Conservation (phyloP, 2,888 invertebrate species). For the Ormia ochracea region DNA sequence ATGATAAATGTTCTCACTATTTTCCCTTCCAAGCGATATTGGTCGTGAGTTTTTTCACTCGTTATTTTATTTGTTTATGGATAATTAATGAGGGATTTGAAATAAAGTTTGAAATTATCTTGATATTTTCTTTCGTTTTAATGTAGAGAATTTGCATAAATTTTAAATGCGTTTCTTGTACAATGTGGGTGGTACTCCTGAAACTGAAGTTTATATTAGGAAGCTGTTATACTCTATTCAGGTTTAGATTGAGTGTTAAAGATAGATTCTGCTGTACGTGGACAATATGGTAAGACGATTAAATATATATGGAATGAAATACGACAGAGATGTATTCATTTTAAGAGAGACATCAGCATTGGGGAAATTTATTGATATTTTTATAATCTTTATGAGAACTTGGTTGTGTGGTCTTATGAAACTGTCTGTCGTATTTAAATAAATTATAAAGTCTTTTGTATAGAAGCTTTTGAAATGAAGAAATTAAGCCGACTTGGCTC, state of each 20-base stretch:
- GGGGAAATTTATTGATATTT: slow-evolving; percentile 42
- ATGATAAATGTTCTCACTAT: slow-evolving; percentile 28
- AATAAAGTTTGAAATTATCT: slow-evolving; percentile 37
- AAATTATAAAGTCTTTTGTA: too few species aligned
- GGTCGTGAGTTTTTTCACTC: slow-evolving; percentile 10
- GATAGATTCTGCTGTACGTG: slow-evolving; percentile 22
- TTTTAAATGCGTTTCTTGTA: neutral
- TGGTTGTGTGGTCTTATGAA: slow-evolving; percentile 42
- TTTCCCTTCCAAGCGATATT: slow-evolving; percentile 21
- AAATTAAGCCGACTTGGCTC: too few species aligned
- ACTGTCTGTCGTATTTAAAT: neutral
- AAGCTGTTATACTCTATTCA: slow-evolving; percentile 1
- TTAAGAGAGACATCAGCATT: slow-evolving; percentile 23
- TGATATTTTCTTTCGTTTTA: slow-evolving; percentile 22
- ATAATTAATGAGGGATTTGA: slow-evolving; percentile 24
- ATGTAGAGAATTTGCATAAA: slow-evolving; percentile 37
- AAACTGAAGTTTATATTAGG: slow-evolving; percentile 20
- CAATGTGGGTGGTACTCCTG: slow-evolving; percentile 32
- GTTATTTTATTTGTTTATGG: slow-evolving; percentile 14
- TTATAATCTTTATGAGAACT: slow-evolving; percentile 54
- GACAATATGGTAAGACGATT: slow-evolving; percentile 37
- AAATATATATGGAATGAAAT: slow-evolving; percentile 9
- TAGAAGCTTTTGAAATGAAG: too few species aligned
- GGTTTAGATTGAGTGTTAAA: slow-evolving; percentile 36
- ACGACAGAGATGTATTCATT: slow-evolving; percentile 26